Base-by-base conservation (phyloP, 2,797 vertebrate species). In the Lacerta agilis region DNA sequence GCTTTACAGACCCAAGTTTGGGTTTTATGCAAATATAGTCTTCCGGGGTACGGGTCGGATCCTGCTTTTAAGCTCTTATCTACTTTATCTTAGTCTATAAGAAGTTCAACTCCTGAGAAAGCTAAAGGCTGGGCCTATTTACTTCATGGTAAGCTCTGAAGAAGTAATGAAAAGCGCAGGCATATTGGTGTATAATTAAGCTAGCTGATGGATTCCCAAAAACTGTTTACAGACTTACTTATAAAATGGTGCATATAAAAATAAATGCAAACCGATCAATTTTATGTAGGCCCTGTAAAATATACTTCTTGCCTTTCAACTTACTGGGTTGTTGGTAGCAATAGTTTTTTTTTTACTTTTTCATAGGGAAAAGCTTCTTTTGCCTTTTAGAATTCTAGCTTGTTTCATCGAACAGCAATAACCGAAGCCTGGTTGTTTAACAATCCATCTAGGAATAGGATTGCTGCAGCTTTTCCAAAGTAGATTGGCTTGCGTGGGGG, bases 341-440 rank as follows among this genome's bases (percentile, higher is more conserved):
- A 29, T 79, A 8, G 77, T 1, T 20, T 33, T 8, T 33, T 8
- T 27, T 18, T 18, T 13, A 3, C 45, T 49, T 49, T 49, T 49
- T 11, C 11, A 92, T 64, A 27, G 76, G 27, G 72, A 33, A 75
- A 90, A 87, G 2, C 83, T 2, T 88, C 41, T 93, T 92, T 90
- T 93, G 92, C 43, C 88, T 92, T 94, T 93, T 89, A 82, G 89
- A 93, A 93, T 87, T 87, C 91, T 87, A 92, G 8, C 29, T 90
- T 92, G 17, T 94, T 95, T 93, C 92, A 18, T 86, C 86, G 94
- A 94, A 94, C 93, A 79, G 84, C 89, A 92, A 87, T 90, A 88
- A 91, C n/a, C 90, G 87, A 94, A 58, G 45, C 79, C 93, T 85
- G 67, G 91, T 92, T 95, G 90, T 78, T 95, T 96, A 95, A 94